Evolutionary conservation across 2,888 invertebrate species (phyloP).

Genomic region (Trissolcus japonicus): DNA sequence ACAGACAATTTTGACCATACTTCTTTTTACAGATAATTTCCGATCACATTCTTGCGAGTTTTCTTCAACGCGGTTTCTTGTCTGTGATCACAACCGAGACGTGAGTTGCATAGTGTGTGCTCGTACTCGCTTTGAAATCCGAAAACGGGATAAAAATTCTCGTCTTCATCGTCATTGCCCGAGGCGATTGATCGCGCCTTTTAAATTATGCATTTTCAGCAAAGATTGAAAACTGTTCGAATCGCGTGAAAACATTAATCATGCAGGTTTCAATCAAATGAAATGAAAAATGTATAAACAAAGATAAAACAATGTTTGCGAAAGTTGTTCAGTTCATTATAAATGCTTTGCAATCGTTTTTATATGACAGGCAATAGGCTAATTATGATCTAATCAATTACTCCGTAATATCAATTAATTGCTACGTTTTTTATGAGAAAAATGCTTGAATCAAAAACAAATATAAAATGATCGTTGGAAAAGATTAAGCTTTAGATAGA

Average conservation of each 20-base stretch:
- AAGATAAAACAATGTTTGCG: no score
- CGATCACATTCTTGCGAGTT: conserved; percentile 40
- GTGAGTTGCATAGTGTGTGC: conserved; percentile 41
- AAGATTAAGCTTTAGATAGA: conserved; percentile 8
- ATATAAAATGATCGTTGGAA: conserved; percentile 24
- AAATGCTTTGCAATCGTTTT: no score
- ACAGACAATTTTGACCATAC: no score
- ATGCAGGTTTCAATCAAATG: background rate
- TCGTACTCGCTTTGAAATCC: conserved; percentile 41
- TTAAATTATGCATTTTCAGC: conserved; percentile 38
- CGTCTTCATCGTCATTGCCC: conserved; percentile 30
- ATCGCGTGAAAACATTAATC: background rate
- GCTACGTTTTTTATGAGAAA: conserved; percentile 14
- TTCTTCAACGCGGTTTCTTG: conserved; percentile 25
- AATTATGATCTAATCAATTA: conserved; percentile 14
- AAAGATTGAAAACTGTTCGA: conserved; percentile 12
- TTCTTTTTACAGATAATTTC: conserved; percentile 16
- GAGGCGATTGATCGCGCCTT: conserved; percentile 30
- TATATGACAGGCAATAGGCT: background rate
- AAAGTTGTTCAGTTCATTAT: no score
- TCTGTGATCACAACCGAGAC: conserved; percentile 42
- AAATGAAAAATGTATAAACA: no score
- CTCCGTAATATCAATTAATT: conserved; percentile 29
- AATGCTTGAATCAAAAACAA: conserved; percentile 25
- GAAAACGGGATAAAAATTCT: conserved; percentile 41